Conservation (phyloP, 2,113 vertebrate genomes). For the Callipepla squamata region DNA sequence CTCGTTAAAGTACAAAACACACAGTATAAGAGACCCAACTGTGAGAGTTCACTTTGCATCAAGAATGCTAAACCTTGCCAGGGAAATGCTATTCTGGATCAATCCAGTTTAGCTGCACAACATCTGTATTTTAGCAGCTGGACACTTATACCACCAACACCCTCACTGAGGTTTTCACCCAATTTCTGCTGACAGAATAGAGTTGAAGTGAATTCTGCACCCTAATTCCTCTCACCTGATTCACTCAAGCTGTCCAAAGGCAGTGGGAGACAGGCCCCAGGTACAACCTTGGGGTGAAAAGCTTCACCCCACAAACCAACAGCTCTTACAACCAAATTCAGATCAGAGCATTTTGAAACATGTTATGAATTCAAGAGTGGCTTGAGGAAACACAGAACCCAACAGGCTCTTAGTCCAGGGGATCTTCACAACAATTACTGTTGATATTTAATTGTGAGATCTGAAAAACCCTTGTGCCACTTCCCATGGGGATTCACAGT, state of each 20-base stretch:
- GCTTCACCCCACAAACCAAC: background rate
- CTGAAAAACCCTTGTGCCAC: slow-evolving; percentile 9
- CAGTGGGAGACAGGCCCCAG: background rate
- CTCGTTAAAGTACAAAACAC: slow-evolving; percentile 74
- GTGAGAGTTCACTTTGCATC: slow-evolving; percentile 65
- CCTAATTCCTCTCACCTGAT: background rate
- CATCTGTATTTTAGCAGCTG: slow-evolving; percentile 58
- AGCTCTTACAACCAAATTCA: background rate
- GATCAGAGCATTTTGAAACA: background rate
- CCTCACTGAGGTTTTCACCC: background rate
- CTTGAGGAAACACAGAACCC: slow-evolving; percentile 13
- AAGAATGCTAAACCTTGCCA: slow-evolving; percentile 60
- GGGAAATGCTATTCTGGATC: slow-evolving; percentile 56
- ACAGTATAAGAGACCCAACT: slow-evolving; percentile 59
- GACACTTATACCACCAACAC: background rate
- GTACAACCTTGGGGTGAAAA: background rate
- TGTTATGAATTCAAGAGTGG: slow-evolving; percentile 15
- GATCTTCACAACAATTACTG: slow-evolving; percentile 39
- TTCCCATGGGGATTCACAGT: background rate
- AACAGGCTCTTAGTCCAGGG: background rate
- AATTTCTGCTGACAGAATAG: background rate
- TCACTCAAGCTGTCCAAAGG: background rate
- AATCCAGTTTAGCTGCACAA: slow-evolving; percentile 32
- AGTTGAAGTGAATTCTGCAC: background rate
- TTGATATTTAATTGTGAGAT: slow-evolving; percentile 18